Percentiles rank a stretch among this genome's conserved stretches.
These are phyloP conservation scores for Urocyon cinereoargenteus DNA, from an alignment of 2,797 vertebrate genomes.

Conservation along the genomic window DNA sequence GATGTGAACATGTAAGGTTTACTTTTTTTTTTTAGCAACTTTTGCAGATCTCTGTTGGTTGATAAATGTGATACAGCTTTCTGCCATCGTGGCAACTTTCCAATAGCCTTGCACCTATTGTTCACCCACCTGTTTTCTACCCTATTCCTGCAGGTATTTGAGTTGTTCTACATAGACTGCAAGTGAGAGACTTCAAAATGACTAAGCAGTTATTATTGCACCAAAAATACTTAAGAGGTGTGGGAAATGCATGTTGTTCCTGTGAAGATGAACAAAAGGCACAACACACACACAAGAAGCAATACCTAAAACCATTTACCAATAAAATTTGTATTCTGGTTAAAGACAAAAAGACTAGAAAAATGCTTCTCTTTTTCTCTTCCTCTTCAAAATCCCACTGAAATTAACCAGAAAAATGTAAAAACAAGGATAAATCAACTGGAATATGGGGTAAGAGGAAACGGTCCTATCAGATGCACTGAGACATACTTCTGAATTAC, in stretches of 20 bases:
- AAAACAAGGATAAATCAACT: background rate
- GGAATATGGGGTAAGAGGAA: background rate
- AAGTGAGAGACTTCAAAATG: background rate
- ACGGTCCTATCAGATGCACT: background rate
- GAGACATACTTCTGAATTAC: background rate
- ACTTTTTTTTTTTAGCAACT: background rate
- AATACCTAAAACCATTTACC: background rate
- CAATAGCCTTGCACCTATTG: background rate
- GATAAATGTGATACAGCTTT: background rate
- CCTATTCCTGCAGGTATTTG: background rate
- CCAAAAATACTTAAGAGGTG: background rate
- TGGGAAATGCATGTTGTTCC: background rate
- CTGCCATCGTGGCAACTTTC: background rate
- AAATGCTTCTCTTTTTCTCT: background rate
- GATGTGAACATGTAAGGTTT: background rate
- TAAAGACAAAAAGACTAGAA: background rate
- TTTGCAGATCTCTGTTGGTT: background rate
- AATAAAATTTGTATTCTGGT: background rate
- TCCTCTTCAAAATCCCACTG: slow-evolving; percentile 26
- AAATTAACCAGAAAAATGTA: background rate
- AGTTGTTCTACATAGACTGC: background rate
- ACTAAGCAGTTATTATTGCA: background rate
- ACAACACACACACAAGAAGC: background rate
- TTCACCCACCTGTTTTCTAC: background rate
- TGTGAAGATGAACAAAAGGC: background rate